Evolutionary conservation across 2,888 invertebrate species (phyloP), one percentile per base, ranked within the genome.

Genomic region (Boloria euphrosyne): DNA sequence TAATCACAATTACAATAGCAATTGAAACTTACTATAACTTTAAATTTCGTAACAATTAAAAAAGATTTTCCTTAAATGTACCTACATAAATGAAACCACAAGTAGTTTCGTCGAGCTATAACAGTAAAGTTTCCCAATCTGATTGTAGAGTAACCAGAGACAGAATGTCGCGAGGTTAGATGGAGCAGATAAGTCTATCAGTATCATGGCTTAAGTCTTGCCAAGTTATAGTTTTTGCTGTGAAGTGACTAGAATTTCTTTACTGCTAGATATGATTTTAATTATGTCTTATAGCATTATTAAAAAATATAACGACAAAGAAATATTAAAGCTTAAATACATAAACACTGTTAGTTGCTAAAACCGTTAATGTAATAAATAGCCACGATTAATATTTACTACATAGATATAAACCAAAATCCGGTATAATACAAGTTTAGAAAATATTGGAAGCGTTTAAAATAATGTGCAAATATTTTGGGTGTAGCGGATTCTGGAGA

Each of bases 51-150:
- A 16, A 31, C 58, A 66, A 64, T 17, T 27, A 31, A 52, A 52
- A 13, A 46, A 63, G 38, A 61, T 31, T 18, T 63, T 59, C 31
- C 38, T 47, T 53, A 63, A 63, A 77, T 71, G 74, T 66, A n/a
- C n/a, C n/a, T n/a, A n/a, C n/a, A n/a, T n/a, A 76, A 74, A 75
- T 78, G 65, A 73, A 78, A 76, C 76, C 76, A 83, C 81, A 80
- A 79, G 80, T 79, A 83, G 86, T 81, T 86, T 85, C 72, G 73
- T 72, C 73, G 75, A 78, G 84, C 81, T 76, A 83, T 85, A 85
- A 86, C 80, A 86, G 76, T 76, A 76, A 74, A 76, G 85, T 85
- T 68, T 73, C n/a, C 31, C 80, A 83, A 87, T 86, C 85, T 85
- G 86, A 88, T 87, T 83, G 87, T 78, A 75, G 73, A 71, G 68